Evolutionary conservation across 2,888 invertebrate genomes (phyloP).

Genomic region (Erebia palarica): DNA sequence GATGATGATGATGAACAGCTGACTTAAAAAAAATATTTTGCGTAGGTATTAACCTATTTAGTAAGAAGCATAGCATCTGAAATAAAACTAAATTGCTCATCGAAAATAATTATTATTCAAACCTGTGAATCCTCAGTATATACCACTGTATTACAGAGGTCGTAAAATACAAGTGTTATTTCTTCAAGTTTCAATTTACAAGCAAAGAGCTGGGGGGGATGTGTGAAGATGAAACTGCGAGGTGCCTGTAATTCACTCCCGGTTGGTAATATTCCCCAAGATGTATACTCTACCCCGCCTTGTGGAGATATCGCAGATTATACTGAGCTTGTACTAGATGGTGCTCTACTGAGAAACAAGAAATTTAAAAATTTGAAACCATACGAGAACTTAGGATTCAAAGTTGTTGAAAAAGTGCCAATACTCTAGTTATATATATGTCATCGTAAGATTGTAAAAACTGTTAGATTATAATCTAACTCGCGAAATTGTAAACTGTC

Average conservation of each 20-base stretch:
- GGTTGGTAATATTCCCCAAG: constrained; percentile 22
- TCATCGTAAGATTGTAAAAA: no score
- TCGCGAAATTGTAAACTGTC: no score
- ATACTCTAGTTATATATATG: neutral
- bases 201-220: constrained; percentile 2
- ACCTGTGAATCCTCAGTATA: no score
- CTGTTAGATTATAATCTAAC: no score
- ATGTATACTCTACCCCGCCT: constrained; percentile 23
- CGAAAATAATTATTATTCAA: no score
- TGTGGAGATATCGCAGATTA: constrained; percentile 21
- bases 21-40: no score
- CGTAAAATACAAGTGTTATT: constrained; percentile 4
- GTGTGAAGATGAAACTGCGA: constrained; percentile 20
- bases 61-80: no score
- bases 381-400: neutral
- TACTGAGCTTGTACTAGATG: neutral
- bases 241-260: constrained; percentile 25
- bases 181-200: constrained; percentile 22
- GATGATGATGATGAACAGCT: no score
- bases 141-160: no score
- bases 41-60: no score
- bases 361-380: neutral
- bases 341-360: constrained; percentile 2
- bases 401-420: neutral
- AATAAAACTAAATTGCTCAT: no score